Base-by-base conservation (phyloP, 2,888 invertebrate species). In the Leucophora obtusa region DNA sequence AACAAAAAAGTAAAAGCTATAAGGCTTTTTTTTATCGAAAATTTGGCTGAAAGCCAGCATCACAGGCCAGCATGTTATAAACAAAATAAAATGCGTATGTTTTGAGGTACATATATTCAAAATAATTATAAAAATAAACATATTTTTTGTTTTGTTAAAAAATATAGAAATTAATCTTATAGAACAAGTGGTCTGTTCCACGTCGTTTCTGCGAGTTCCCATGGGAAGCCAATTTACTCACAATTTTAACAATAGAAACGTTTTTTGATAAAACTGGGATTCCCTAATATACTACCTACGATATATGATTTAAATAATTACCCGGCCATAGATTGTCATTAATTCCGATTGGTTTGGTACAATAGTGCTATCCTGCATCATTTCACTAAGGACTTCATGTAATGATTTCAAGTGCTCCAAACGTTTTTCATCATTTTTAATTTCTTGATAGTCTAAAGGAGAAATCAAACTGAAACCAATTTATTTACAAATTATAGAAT, bases 271-370 rank as follows among this genome's bases (percentile, higher is more conserved):
- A n/a, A n/a, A n/a, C n/a, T n/a, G n/a, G n/a, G n/a, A n/a, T n/a
- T n/a, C n/a, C n/a, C n/a, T n/a, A 21, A 21, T 21, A 21, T 21
- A 21, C 21, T 3, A 21, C 21, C 2, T 21, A 21, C 21, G 2
- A 21, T 4, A 28, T 28, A 28, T 28, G 7, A 28, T 28, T 28
- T 6, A 6, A 28, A 33, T 17, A 75, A 91, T 93, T 91, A 96
- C 96, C 90, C 96, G 93, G 71, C 97, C 97, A 91, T 96, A 98
- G 82, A 97, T 93, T 68, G 95, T 95, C 91, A 96, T 92, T 8
- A 97, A 91, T 88, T 96, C 95, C 0, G 94, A 93, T 17, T 93
- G 91, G 88, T 95, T 95, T 7, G 97, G 97, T 66, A 97, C 89
- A 28, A 93, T 91, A 70, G 92, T 91, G 82, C 93, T 93, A 38